These are phyloP conservation scores for Drosophila ogumai DNA, from an alignment of 1,140 invertebrate species.

Conservation along the genomic window DNA sequence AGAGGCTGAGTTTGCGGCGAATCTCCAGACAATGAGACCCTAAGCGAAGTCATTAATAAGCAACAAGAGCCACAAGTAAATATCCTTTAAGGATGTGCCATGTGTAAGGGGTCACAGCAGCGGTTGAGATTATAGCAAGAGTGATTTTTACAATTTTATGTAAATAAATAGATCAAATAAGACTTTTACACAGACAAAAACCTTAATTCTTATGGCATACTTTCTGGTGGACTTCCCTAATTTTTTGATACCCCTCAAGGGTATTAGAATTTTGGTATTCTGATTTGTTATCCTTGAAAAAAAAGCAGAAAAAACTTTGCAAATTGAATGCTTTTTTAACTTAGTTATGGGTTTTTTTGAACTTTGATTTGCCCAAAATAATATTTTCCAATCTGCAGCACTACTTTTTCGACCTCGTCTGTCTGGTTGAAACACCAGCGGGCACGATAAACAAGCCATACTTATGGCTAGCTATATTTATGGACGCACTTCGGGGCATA, in stretches of 20 bases:
- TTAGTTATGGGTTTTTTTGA: too few species aligned
- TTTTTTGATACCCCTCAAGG: too few species aligned
- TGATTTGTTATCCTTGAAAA: too few species aligned
- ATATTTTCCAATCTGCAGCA: background rate
- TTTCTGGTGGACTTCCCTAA: too few species aligned
- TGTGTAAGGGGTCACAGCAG: slow-evolving; percentile 30
- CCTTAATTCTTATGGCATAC: too few species aligned
- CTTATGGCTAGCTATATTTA: slow-evolving; percentile 66
- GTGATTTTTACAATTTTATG: too few species aligned
- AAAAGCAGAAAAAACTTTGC: too few species aligned
- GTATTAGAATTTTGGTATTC: too few species aligned
- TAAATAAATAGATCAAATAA: too few species aligned
- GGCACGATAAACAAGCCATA: slow-evolving; percentile 60
- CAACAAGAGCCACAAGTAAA: slow-evolving; percentile 74
- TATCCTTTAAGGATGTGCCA: slow-evolving; percentile 76
- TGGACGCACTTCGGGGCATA: slow-evolving; percentile 52
- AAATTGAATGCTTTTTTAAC: too few species aligned
- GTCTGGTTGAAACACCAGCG: slow-evolving; percentile 13
- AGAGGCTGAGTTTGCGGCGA: slow-evolving; percentile 21
- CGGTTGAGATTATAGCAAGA: background rate
- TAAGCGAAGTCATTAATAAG: slow-evolving; percentile 72
- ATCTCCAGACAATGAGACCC: slow-evolving; percentile 62
- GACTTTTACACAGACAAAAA: too few species aligned
- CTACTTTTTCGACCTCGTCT: background rate
- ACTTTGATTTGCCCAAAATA: too few species aligned